Evolutionary conservation across 2,797 vertebrate species (phyloP).

Genomic region (Melopsittacus undulatus): DNA sequence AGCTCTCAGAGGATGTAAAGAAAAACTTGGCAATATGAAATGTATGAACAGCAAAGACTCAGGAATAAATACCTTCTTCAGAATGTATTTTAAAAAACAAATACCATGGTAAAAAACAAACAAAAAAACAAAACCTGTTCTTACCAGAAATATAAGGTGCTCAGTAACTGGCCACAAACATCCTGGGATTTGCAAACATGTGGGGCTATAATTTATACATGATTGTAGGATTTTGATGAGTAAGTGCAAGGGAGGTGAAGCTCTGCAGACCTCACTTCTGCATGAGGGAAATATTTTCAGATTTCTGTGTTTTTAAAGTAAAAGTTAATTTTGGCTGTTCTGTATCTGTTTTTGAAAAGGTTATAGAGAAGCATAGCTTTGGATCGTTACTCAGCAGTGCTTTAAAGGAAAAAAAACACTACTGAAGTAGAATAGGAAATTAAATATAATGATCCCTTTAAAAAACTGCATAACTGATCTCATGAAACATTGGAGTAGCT

Average conservation of each 20-base stretch:
- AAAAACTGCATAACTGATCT: background rate
- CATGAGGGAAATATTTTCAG: background rate
- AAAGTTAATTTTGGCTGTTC: background rate
- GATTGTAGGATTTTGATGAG: background rate
- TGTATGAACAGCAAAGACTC: background rate
- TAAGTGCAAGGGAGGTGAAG: background rate
- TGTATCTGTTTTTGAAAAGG: background rate
- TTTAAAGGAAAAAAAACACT: background rate
- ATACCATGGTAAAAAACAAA: background rate
- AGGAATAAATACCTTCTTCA: background rate
- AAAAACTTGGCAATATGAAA: background rate
- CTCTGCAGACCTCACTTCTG: background rate
- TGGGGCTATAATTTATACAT: background rate
- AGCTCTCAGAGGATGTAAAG: background rate
- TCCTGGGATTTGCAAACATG: background rate
- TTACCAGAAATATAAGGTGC: background rate
- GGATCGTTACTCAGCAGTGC: background rate
- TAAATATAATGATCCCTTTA: background rate
- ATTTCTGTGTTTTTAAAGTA: background rate
- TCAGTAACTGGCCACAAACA: background rate
- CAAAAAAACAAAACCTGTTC: background rate
- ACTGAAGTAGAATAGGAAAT: background rate
- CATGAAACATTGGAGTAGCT: background rate
- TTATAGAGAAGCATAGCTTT: background rate
- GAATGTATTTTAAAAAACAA: background rate